A percentile compares a stretch with the other conserved stretches of the same genome.
Conservation (phyloP, 2,797 vertebrate species). For the Hippocampus kuda region DNA sequence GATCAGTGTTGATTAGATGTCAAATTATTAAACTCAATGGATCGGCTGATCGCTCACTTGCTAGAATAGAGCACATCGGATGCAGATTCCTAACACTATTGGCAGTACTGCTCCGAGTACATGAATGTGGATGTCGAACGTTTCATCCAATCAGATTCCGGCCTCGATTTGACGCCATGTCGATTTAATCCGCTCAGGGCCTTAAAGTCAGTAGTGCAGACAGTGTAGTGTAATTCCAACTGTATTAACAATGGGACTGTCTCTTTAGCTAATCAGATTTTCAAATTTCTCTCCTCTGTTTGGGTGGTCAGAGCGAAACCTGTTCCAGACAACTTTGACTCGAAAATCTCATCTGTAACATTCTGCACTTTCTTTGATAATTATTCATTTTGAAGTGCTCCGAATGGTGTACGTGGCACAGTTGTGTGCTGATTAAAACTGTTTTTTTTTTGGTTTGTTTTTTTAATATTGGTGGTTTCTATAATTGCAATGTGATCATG, state of each 20-base stretch:
- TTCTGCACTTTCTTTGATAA: no score
- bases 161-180: not conserved
- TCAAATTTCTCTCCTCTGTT: not conserved
- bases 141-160: not conserved
- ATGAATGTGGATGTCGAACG: not conserved
- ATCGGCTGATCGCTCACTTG: not conserved
- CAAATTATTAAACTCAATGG: not conserved
- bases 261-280: not conserved
- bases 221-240: not conserved
- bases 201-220: not conserved
- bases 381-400: no score
- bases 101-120: not conserved
- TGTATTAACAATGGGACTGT: not conserved
- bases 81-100: not conserved
- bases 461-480: no score
- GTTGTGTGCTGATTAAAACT: no score
- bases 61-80: not conserved
- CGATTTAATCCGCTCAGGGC: not conserved
- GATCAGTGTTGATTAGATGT: constrained; percentile 1
- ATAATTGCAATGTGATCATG: no score
- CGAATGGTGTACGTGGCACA: no score
- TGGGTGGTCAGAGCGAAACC: no score
- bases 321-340: no score
- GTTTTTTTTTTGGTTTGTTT: no score
- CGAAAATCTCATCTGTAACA: no score